Percentiles rank a stretch among this genome's conserved stretches.
Conservation (phyloP, 30 jellyfish, hydroid and myxozoan genomes). For the Chironex yamaguchii region DNA sequence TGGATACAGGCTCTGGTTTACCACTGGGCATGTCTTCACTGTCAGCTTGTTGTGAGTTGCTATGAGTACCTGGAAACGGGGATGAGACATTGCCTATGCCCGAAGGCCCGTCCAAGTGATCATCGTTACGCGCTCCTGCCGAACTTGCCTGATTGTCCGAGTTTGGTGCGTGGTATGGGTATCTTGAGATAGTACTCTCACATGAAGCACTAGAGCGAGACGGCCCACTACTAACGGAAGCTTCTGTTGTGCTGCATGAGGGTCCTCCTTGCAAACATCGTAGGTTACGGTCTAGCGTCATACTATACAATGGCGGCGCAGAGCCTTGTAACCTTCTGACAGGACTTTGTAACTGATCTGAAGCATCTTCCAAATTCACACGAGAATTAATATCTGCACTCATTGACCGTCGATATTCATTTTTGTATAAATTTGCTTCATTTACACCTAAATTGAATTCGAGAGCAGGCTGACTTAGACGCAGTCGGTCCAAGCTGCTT, state of each 20-base stretch:
- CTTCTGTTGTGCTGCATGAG: neutral
- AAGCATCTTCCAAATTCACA: neutral
- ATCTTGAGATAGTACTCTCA: no score
- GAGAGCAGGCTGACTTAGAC: slow-evolving; percentile 89
- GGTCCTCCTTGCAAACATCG: neutral
- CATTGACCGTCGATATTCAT: neutral
- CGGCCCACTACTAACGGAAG: neutral
- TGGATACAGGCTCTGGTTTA: neutral
- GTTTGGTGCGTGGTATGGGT: no score
- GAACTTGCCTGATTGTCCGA: neutral
- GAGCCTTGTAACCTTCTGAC: neutral
- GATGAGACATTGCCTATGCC: neutral
- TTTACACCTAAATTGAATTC: slow-evolving; percentile 65
- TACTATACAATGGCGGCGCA: neutral
- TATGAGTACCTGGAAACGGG: no score
- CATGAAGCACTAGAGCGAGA: neutral
- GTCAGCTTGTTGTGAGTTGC: no score
- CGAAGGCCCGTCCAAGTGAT: neutral
- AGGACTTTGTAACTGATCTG: neutral
- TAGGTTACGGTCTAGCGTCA: neutral
- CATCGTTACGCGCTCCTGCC: neutral
- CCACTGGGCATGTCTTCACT: neutral
- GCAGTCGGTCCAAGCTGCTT: slow-evolving; percentile 63
- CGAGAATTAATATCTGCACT: neutral
- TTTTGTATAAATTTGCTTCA: neutral